Percentiles rank a stretch among this genome's conserved stretches.
These are phyloP conservation scores for Hypocryptadius cinnamomeus DNA, from an alignment of 2,113 vertebrate genomes.

Conservation along the genomic window DNA sequence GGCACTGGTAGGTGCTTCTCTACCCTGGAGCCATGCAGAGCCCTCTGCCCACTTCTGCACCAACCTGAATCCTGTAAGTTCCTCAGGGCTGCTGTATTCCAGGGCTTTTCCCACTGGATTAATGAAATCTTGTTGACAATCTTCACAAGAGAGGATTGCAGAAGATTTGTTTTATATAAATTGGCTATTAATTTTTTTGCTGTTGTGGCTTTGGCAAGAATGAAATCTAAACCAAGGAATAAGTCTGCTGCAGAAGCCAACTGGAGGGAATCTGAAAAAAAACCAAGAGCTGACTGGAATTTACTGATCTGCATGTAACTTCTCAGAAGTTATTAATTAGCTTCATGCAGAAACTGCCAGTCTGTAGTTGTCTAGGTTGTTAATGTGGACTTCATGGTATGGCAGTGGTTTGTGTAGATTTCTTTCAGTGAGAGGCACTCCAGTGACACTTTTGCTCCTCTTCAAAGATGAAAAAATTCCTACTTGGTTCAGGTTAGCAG, in stretches of 20 bases:
- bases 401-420: not conserved
- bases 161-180: not conserved
- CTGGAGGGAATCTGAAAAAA: not conserved
- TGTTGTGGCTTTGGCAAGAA: not conserved
- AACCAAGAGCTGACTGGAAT: not conserved
- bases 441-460: not conserved
- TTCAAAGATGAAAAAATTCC: not conserved
- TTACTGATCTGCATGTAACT: not conserved
- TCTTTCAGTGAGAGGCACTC: not conserved
- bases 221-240: not conserved
- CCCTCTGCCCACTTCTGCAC: not conserved
- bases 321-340: not conserved
- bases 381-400: not conserved
- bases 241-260: not conserved
- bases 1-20: not conserved
- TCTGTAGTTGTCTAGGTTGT: not conserved
- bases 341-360: not conserved
- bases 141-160: not conserved
- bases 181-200: not conserved
- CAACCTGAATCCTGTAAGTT: not conserved
- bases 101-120: not conserved
- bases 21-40: not conserved
- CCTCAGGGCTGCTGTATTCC: not conserved
- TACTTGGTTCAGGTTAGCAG: not conserved
- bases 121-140: not conserved